Evolutionary conservation across 2,113 vertebrate genomes (phyloP).

Genomic region (Microcebus ravelobensis): DNA sequence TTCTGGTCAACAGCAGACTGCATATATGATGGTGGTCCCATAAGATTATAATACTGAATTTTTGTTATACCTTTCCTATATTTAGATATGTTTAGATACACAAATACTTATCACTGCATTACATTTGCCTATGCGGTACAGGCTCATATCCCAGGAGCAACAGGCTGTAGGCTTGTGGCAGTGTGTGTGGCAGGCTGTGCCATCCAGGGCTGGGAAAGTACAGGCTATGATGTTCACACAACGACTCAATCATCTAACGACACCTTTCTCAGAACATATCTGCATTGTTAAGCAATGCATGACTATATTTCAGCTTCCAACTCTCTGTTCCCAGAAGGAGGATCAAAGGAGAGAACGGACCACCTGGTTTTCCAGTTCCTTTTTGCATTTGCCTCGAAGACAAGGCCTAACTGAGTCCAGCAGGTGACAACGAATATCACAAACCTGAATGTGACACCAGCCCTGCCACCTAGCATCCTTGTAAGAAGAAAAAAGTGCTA

Average conservation of each 20-base stretch:
- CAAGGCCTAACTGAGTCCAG: accelerated
- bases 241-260: neutral
- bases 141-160: neutral
- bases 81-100: neutral
- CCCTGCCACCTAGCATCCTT: accelerated
- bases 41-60: neutral
- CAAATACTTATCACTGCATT: neutral
- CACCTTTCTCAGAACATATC: neutral
- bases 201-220: neutral
- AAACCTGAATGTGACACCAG: neutral
- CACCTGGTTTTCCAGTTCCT: neutral
- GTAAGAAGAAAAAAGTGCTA: neutral
- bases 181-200: neutral
- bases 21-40: neutral
- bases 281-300: too few relatives aligned
- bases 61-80: neutral
- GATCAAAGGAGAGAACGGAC: neutral
- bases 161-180: neutral
- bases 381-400: neutral
- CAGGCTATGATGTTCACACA: neutral
- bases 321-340: neutral
- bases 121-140: neutral
- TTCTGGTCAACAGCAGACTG: neutral
- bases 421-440: accelerated
- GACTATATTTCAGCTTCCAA: neutral